Base-by-base conservation (phyloP, 2,797 vertebrate species). In the Harpagifer antarcticus region DNA sequence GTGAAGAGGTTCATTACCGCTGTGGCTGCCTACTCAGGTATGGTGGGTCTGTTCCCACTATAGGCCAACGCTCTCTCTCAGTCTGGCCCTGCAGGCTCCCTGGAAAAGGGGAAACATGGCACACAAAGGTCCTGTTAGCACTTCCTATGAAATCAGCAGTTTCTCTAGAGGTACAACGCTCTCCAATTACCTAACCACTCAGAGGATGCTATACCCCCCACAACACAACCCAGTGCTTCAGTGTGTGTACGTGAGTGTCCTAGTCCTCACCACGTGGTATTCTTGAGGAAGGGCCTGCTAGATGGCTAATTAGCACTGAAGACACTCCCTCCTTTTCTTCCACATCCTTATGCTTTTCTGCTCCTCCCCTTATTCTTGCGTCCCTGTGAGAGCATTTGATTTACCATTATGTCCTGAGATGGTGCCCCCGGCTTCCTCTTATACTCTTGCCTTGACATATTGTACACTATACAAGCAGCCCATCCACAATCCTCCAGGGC, bases 71-170 rank as follows among this genome's bases (percentile, higher is more conserved):
- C 90, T 81, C 85, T 86, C 81, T 87, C 90, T 84, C 70, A 77
- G 78, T 91, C 90, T 89, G 86, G 86, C 91, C 87, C 88, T 68
- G 67, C 82, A 78, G 82, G 97, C 97, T 97, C 97, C 96, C 96
- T 96, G 96, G 96, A 97, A 96, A 98, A 97, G 97, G 97, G 97
- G 97, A 99, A 98, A 98, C 97, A 97, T 96, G 95, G 95, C 95
- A 97, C 95, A 99, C 97, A 99, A 99, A 99, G 97, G 97, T 99
- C 97, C 97, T 97, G 97, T 98, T 98, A 98, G 97, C 97, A 99
- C 98, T 99, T 99, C 98, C 98, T 99, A 97, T 97, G 95, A 99
- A 99, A 99, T 98, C 98, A 98, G 96, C 97, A 97, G 97, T 97
- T 98, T 97, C 96, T 97, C 96, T 86, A 95, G 97, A 98, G 97